These are phyloP conservation scores for Meta bourneti DNA, from an alignment of 2,888 invertebrate species.

Conservation along the genomic window DNA sequence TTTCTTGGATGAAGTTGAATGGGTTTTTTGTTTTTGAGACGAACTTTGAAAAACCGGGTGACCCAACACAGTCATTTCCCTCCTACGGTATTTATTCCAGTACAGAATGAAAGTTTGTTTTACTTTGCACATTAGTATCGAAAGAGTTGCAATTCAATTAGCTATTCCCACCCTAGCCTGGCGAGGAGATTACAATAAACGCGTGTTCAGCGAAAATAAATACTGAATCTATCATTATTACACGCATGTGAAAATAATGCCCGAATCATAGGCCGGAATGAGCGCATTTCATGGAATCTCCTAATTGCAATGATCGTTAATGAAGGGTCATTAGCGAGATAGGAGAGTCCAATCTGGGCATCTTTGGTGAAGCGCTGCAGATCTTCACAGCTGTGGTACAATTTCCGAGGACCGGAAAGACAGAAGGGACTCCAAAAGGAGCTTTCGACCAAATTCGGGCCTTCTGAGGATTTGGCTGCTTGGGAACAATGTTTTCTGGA, in stretches of 20 bases:
- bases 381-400: slow-evolving; percentile 33
- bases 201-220: neutral
- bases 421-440: neutral
- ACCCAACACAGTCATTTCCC: too few relatives aligned
- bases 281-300: slow-evolving; percentile 19
- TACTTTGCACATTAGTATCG: too few relatives aligned
- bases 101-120: too few relatives aligned
- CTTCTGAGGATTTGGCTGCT: too few relatives aligned
- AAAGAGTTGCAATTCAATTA: too few relatives aligned
- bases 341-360: slow-evolving; percentile 20
- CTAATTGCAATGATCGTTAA: slow-evolving; percentile 68
- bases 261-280: slow-evolving; percentile 47
- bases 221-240: neutral
- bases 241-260: slow-evolving; percentile 31
- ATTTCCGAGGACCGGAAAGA: slow-evolving; percentile 16
- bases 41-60: too few relatives aligned
- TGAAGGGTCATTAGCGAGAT: slow-evolving; percentile 73
- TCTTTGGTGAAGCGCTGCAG: neutral
- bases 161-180: neutral
- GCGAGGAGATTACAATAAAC: neutral
- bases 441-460: neutral
- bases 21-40: too few relatives aligned
- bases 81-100: too few relatives aligned
- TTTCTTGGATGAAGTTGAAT: too few relatives aligned
- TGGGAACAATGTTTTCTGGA: too few relatives aligned